Conservation (phyloP, 2,113 vertebrate species). For the Columba janthina region DNA sequence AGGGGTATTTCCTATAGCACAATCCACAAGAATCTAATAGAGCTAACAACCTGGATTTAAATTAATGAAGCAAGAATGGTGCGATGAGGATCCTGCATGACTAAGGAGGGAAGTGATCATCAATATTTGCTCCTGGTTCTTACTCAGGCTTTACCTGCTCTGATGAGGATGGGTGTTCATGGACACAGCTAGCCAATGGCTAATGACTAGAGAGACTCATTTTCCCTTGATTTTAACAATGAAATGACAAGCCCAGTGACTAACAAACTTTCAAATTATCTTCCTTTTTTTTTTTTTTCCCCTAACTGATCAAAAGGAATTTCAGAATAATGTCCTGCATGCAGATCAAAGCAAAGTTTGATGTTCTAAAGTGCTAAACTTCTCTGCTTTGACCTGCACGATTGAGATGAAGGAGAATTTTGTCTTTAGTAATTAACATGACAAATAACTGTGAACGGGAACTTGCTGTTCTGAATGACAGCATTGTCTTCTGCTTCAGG, state of each 20-base stretch:
- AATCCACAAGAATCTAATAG: conserved; percentile 17
- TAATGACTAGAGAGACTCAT: not conserved
- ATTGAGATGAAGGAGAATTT: conserved; percentile 53
- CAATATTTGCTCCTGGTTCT: conserved; percentile 54
- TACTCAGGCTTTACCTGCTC: not conserved
- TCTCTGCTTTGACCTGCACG: not conserved
- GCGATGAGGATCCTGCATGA: not conserved
- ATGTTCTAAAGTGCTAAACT: conserved; percentile 60
- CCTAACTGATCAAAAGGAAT: conserved; percentile 17
- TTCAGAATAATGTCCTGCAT: conserved; percentile 15
- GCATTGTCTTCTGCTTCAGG: conserved; percentile 13
- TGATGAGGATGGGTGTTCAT: not conserved
- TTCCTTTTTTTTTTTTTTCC: not conserved
- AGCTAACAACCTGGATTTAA: conserved; percentile 50
- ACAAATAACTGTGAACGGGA: conserved; percentile 47
- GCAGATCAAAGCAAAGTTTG: conserved; percentile 44
- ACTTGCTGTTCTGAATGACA: conserved; percentile 36
- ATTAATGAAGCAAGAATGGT: conserved; percentile 61
- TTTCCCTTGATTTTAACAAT: conserved; percentile 38
- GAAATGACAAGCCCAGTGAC: conserved; percentile 7
- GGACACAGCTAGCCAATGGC: not conserved
- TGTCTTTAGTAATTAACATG: conserved; percentile 55
- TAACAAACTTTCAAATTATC: conserved; percentile 11
- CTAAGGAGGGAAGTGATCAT: not conserved
- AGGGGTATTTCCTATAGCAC: conserved; percentile 36